phyloP scores from a whole-genome alignment of 2,113 vertebrate genomes.

The Ellobius talpinus region DNA sequence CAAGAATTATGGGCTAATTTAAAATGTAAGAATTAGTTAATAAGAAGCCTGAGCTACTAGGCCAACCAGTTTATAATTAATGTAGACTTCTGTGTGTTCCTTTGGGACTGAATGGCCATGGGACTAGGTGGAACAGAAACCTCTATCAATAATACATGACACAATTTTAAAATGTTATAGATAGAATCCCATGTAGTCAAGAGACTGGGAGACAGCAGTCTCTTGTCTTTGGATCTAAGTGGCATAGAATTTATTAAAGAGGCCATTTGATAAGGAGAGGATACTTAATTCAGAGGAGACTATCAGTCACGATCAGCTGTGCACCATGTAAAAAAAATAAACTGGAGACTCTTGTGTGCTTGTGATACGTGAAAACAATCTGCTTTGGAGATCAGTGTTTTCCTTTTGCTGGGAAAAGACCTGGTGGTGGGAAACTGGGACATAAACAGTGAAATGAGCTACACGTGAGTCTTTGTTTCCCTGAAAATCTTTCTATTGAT shows the following conservation, averaged over 20 bases:
- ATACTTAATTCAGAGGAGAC: background rate
- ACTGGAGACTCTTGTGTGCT: background rate
- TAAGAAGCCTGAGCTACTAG: no score
- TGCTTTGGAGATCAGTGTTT: background rate
- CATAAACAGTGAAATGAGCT: slow-evolving; percentile 8
- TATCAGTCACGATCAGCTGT: background rate
- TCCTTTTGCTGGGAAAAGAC: background rate
- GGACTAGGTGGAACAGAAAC: no score
- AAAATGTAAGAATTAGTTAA: no score
- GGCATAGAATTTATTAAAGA: background rate
- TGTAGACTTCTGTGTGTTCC: no score
- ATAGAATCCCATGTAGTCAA: background rate
- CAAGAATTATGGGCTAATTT: no score
- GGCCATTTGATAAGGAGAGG: background rate
- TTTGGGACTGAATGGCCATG: no score
- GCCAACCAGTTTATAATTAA: no score
- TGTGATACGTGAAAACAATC: background rate
- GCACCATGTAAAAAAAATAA: background rate
- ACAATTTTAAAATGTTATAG: background rate
- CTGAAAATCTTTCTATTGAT: background rate
- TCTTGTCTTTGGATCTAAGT: background rate
- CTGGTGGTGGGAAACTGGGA: background rate
- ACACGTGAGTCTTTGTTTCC: background rate
- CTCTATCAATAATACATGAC: background rate
- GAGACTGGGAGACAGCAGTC: background rate